These are phyloP conservation scores for Trypoxylon attenuatum DNA, from an alignment of 2,888 invertebrate species.

Conservation along the genomic window DNA sequence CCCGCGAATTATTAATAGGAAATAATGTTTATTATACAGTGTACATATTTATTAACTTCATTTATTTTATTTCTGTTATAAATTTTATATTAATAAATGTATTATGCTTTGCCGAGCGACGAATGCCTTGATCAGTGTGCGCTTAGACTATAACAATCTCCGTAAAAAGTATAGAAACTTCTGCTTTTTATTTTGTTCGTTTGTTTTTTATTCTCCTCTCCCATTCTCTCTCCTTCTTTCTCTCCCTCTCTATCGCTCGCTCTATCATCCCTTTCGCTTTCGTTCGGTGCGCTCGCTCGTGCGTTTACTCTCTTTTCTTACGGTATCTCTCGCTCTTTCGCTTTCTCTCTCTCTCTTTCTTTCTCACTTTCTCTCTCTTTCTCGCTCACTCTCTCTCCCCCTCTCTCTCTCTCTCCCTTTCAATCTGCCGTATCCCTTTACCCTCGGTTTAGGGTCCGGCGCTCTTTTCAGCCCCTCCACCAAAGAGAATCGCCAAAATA, in stretches of 20 bases:
- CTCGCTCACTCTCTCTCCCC: neutral
- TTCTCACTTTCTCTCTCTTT: neutral
- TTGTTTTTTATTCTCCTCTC: conserved; percentile 49
- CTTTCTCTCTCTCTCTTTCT: conserved; percentile 7
- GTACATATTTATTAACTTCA: conserved; percentile 75
- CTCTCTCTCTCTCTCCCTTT: neutral
- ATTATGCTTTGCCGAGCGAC: conserved; percentile 74
- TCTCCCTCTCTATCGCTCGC: conserved; percentile 3
- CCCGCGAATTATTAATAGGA: conserved; percentile 71
- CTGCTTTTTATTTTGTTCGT: conserved; percentile 65
- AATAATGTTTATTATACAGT: conserved; percentile 75
- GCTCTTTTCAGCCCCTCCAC: conserved; percentile 57
- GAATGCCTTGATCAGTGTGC: conserved; percentile 74
- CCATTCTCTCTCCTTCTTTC: conserved; percentile 27
- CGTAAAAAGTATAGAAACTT: conserved; percentile 74
- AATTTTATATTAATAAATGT: conserved; percentile 74
- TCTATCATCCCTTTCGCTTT: conserved; percentile 63
- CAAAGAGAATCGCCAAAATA: conserved; percentile 73
- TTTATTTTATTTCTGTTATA: conserved; percentile 75
- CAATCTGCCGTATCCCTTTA: conserved; percentile 1
- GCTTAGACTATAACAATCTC: conserved; percentile 74
- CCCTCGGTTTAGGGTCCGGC: neutral
- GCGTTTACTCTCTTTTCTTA: conserved; percentile 38
- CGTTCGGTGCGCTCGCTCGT: conserved; percentile 59
- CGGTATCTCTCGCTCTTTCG: conserved; percentile 26